Evolutionary conservation across 1,140 invertebrate species (phyloP).

Genomic region (Globodera ellingtonae): DNA sequence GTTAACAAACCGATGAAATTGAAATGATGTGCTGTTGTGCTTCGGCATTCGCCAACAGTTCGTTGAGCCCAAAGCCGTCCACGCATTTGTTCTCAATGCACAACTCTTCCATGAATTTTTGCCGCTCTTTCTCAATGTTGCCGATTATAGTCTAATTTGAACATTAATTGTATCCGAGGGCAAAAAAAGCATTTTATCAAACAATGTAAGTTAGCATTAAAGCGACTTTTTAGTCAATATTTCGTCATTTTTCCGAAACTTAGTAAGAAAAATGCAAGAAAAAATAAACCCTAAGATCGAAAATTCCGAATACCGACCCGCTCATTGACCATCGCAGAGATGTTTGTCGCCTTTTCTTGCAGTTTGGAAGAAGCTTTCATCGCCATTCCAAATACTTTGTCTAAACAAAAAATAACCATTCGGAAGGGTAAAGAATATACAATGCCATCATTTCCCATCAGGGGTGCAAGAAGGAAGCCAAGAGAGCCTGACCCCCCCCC

Average conservation of each 20-base stretch:
- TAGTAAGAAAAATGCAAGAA: too few relatives aligned
- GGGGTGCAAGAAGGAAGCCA: too few relatives aligned
- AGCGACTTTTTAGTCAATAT: background rate
- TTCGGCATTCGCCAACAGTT: slow-evolving; percentile 47
- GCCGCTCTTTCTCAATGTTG: slow-evolving; percentile 45
- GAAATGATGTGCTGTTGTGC: slow-evolving; percentile 54
- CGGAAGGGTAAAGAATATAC: background rate
- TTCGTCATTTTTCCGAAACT: slow-evolving; percentile 8
- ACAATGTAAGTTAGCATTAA: too few relatives aligned
- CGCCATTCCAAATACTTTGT: slow-evolving; percentile 29
- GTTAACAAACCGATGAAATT: slow-evolving; percentile 40
- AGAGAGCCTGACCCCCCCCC: too few relatives aligned
- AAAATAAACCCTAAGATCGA: too few relatives aligned
- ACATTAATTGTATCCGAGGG: background rate
- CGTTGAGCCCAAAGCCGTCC: slow-evolving; percentile 42
- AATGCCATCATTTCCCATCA: background rate
- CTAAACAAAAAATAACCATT: slow-evolving; percentile 10
- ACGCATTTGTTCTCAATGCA: slow-evolving; percentile 28
- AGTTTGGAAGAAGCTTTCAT: slow-evolving; percentile 25
- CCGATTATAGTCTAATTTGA: slow-evolving; percentile 45
- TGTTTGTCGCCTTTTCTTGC: slow-evolving; percentile 37
- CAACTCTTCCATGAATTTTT: slow-evolving; percentile 49
- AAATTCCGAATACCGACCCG: background rate
- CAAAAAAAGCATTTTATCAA: background rate
- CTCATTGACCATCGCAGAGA: slow-evolving; percentile 30